A percentile compares a stretch with the other conserved stretches of the same genome.
These are phyloP conservation scores for Poecilus cupreus DNA, from an alignment of 2,888 invertebrate genomes.

Conservation along the genomic window DNA sequence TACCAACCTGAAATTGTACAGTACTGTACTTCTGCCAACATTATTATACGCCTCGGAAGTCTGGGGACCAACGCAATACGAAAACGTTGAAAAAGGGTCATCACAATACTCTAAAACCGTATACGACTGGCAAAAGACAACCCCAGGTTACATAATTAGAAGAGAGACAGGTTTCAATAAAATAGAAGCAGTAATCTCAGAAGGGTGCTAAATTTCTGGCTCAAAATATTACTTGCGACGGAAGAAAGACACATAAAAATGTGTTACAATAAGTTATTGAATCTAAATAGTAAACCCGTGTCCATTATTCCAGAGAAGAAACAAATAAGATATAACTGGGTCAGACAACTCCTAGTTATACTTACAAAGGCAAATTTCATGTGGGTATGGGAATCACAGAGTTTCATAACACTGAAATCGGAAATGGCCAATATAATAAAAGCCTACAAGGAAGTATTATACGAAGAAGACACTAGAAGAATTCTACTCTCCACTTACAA, in stretches of 20 bases:
- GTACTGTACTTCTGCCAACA: neutral
- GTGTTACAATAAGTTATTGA: too few relatives aligned
- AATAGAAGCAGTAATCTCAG: too few relatives aligned
- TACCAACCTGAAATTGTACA: neutral
- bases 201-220: neutral
- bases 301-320: too few relatives aligned
- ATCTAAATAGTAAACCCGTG: too few relatives aligned
- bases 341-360: too few relatives aligned
- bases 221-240: neutral
- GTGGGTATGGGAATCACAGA: neutral
- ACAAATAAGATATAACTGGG: too few relatives aligned
- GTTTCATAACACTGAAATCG: neutral
- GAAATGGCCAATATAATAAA: neutral
- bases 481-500: neutral
- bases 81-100: too few relatives aligned
- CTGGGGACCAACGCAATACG: neutral
- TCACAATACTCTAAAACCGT: too few relatives aligned
- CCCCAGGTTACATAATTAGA: too few relatives aligned
- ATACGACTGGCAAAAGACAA: too few relatives aligned
- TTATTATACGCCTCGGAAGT: neutral
- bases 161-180: too few relatives aligned
- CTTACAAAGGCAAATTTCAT: neutral
- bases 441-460: neutral
- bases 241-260: neutral
- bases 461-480: neutral